Base-by-base conservation (phyloP, 2,888 invertebrate genomes). In the Nemotelus nigrinus region DNA sequence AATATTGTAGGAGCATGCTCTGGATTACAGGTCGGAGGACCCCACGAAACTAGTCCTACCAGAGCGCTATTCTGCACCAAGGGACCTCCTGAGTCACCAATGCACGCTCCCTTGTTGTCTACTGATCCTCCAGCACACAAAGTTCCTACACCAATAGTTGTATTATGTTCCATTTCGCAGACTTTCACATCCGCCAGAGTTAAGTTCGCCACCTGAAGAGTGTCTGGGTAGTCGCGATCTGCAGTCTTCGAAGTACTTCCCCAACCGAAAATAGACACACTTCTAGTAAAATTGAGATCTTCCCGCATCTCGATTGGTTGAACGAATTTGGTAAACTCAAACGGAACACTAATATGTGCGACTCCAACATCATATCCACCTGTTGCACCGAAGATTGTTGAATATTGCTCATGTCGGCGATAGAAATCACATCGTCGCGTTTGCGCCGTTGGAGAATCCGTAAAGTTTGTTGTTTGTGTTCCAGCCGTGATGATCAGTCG, bases 31-130 rank as follows among this genome's bases (percentile, higher is more conserved):
- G 85, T 84, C 25, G 82, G 82, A 10, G 80, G 64, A 2, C 86
- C 87, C 86, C 87, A 87, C 39, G 87, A 86, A 10, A 86, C 85
- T 55, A 87, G 80, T 76, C 87, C 87, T 67, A 87, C 47, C 81
- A 78, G 84, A 41, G 65, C 55, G 50, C 64, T 57, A 43, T 74
- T 53, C 74, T 81, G 79, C 25, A 82, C 80, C 50, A 80, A 76
- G 68, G 79, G 78, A 53, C 80, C 81, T 79, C 82, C 82, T 68
- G 82, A 82, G 75, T 83, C 82, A 72, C 81, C 82, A 77, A 79
- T 79, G 77, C 80, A 80, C 47, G 76, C 80, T 50, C 79, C 77
- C 44, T 65, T 75, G 6, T 77, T 77, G 65, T 75, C 77, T 39
- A 63, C 71, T 10, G 72, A 74, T 25, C 76, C 63, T 8, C 80